Evolutionary conservation across 2,113 vertebrate species (phyloP).

Genomic region (Epinephelus cyanopodus): DNA sequence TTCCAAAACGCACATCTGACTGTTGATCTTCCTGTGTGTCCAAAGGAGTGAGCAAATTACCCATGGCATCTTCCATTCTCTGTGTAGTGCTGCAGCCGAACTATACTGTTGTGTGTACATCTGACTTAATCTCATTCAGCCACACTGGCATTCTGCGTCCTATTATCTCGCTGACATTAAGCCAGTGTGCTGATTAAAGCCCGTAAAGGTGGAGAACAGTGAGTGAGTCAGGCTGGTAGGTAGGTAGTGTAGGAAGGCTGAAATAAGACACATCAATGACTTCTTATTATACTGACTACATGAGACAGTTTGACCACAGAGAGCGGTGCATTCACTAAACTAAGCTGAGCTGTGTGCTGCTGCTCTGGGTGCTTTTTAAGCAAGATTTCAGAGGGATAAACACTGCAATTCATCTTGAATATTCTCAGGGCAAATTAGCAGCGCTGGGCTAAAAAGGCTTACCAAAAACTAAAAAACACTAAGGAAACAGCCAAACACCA

Average conservation of each 20-base stretch:
- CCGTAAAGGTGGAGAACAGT: slow-evolving; percentile 33
- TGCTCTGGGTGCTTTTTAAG: slow-evolving; percentile 36
- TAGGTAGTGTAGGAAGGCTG: slow-evolving; percentile 23
- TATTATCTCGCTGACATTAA: slow-evolving; percentile 55
- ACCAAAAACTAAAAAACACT: not conserved
- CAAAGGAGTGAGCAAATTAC: slow-evolving; percentile 9
- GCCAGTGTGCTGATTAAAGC: slow-evolving; percentile 52
- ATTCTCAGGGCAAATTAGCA: slow-evolving; percentile 53
- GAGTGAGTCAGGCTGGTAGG: slow-evolving; percentile 27
- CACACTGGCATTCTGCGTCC: slow-evolving; percentile 35
- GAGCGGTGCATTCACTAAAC: slow-evolving; percentile 28
- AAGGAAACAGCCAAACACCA: slow-evolving; percentile 25
- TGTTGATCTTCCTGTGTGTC: slow-evolving; percentile 34
- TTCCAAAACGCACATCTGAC: slow-evolving; percentile 38
- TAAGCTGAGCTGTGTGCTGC: slow-evolving; percentile 20
- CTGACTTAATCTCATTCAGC: slow-evolving; percentile 55
- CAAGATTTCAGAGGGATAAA: slow-evolving; percentile 53
- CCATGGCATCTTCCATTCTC: slow-evolving; percentile 16
- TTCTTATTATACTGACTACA: slow-evolving; percentile 30
- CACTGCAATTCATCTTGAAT: slow-evolving; percentile 45
- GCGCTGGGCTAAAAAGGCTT: slow-evolving; percentile 37
- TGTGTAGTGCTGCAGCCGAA: slow-evolving; percentile 36
- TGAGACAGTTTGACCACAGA: slow-evolving; percentile 34
- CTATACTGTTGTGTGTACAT: slow-evolving; percentile 24
- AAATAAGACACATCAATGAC: slow-evolving; percentile 49